Evolutionary conservation across 2,113 vertebrate species (phyloP).

Genomic region (Jaculus jaculus): DNA sequence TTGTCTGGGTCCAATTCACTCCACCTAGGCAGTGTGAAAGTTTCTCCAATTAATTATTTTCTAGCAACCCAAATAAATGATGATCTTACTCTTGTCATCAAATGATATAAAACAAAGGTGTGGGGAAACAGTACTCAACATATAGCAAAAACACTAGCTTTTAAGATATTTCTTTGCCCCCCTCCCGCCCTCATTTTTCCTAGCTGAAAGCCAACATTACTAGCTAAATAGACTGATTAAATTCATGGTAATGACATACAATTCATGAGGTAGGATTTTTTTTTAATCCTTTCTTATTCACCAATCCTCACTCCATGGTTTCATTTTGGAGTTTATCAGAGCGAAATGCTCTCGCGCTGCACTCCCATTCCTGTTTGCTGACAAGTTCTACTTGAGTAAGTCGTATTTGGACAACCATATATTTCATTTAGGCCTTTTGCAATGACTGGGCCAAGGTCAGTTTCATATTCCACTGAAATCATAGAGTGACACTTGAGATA

Average conservation of each 20-base stretch:
- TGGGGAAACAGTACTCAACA: background rate
- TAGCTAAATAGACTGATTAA: background rate
- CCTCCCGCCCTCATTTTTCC: background rate
- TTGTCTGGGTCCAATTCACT: slow-evolving; percentile 22
- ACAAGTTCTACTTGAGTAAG: slow-evolving; percentile 93
- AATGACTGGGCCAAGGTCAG: slow-evolving; percentile 96
- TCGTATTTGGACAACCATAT: slow-evolving; percentile 92
- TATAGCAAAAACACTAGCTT: background rate
- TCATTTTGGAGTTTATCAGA: slow-evolving; percentile 74
- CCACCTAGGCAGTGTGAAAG: background rate
- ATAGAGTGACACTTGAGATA: slow-evolving; percentile 99
- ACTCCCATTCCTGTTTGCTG: slow-evolving; percentile 87
- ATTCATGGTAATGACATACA: background rate
- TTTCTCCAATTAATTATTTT: slow-evolving; percentile 54
- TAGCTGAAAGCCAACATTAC: background rate
- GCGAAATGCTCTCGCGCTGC: slow-evolving; percentile 71
- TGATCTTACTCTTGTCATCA: background rate
- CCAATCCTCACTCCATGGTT: slow-evolving; percentile 50
- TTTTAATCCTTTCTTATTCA: slow-evolving; percentile 7
- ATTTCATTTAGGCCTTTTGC: slow-evolving; percentile 95
- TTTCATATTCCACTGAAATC: slow-evolving; percentile 99
- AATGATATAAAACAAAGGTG: background rate
- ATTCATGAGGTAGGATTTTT: background rate
- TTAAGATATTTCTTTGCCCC: background rate
- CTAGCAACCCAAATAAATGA: slow-evolving; percentile 45